Percentiles rank a stretch among this genome's conserved stretches.
Conservation (phyloP, 1,140 invertebrate genomes). For the Caenorhabditis inopinata region DNA sequence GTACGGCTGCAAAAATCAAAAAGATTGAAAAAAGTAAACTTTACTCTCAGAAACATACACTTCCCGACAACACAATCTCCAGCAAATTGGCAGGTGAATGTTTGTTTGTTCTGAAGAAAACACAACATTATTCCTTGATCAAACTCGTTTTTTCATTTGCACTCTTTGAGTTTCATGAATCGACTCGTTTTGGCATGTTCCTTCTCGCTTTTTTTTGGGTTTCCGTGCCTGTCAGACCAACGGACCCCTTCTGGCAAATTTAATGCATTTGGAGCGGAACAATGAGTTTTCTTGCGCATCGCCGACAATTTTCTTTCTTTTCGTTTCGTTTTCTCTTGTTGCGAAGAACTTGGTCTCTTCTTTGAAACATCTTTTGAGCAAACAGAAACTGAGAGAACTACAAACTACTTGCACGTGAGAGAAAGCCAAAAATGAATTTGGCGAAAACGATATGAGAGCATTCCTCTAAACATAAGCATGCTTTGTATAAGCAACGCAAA, state of each 20-base stretch:
- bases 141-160: background rate
- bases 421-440: background rate
- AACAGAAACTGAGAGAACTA: constrained; percentile 27
- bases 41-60: constrained; percentile 19
- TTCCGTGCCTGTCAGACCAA: background rate
- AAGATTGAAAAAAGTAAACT: background rate
- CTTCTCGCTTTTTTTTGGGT: background rate
- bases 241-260: constrained; percentile 25
- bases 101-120: constrained; percentile 51
- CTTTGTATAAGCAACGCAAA: background rate
- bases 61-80: constrained; percentile 46
- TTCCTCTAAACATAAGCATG: too few species aligned
- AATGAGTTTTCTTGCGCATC: constrained; percentile 24
- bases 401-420: constrained; percentile 15
- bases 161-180: too few species aligned
- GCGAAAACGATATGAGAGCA: background rate
- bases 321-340: background rate
- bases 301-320: constrained; percentile 3
- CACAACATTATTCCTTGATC: background rate
- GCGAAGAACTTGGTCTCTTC: background rate
- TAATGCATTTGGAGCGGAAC: constrained; percentile 19
- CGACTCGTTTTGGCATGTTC: too few species aligned
- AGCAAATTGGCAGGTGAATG: constrained; percentile 45
- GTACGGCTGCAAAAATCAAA: constrained; percentile 36
- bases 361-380: constrained; percentile 31